A percentile compares a stretch with the other conserved stretches of the same genome.
These are phyloP conservation scores for Megalops cyprinoides DNA, from an alignment of 2,797 vertebrate species.

Conservation along the genomic window DNA sequence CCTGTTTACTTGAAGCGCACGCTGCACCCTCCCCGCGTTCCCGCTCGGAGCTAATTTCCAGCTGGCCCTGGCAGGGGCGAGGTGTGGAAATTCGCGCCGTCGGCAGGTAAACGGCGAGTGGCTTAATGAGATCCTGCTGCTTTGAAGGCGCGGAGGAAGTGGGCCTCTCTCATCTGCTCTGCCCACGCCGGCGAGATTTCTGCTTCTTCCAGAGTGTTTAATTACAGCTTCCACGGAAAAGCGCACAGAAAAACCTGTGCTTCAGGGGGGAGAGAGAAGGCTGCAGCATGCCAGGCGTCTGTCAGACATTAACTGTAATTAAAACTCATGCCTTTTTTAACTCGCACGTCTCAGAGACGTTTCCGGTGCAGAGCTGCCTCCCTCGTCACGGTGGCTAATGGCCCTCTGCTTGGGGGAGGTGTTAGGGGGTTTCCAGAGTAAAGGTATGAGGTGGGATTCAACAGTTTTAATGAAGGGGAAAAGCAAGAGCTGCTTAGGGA, in stretches of 20 bases:
- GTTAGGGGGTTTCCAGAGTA: background rate
- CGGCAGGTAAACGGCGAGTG: background rate
- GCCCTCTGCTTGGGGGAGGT: too few species aligned
- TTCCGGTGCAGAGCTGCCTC: background rate
- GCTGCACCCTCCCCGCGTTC: background rate
- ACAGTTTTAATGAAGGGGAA: too few species aligned
- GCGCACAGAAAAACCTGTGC: background rate
- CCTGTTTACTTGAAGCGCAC: too few species aligned
- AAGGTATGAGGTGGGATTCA: too few species aligned
- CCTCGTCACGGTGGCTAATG: background rate
- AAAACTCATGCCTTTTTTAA: background rate
- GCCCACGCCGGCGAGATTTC: background rate
- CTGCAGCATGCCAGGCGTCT: background rate
- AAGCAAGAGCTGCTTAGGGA: too few species aligned
- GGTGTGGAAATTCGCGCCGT: background rate
- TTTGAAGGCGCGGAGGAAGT: background rate
- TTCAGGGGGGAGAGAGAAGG: background rate
- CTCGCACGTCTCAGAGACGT: background rate
- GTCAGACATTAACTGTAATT: slow-evolving; percentile 8
- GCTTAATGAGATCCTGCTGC: slow-evolving; percentile 8
- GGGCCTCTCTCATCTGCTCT: background rate
- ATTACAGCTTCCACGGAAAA: slow-evolving; percentile 9
- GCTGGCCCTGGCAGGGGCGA: background rate
- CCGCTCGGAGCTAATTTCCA: background rate
- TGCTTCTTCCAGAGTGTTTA: slow-evolving; percentile 7